Base-by-base conservation (phyloP, 1,140 invertebrate species). In the Neodiprion pinetum region DNA sequence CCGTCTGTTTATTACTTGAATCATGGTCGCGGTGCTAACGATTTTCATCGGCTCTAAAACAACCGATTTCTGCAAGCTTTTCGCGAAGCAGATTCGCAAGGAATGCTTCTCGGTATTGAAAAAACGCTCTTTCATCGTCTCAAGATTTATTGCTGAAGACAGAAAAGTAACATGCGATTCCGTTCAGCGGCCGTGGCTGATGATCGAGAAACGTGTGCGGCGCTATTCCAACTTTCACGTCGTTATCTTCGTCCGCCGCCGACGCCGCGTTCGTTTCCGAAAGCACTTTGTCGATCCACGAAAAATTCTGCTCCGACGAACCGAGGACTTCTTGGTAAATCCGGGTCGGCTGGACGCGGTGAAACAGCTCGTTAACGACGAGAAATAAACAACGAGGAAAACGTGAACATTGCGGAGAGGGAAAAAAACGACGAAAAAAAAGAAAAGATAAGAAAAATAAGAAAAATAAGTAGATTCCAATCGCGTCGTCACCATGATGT, bases 241-340 rank as follows among this genome's bases (percentile, higher is more conserved):
- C 12, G 10, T 68, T 4, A 48, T 8, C 23, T 73, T 75, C 47
- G 48, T 72, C 68, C 28, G 28, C 28, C 28, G 28, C 28, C 28
- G 28, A 1, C 28, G 21, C 66, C 1, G 11, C 48, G 28, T 72
- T 72, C 2, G 48, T 72, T 65, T 78, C 76, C 7, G 75, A 74
- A 67, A 50, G 73, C 8, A 75, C 49, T 23, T 77, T 65, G 40
- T 82, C 82, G 47, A 80, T 72, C 79, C 81, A 83, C 7, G 78
- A 75, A 70, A 82, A 76, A 76, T 82, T 83, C 67, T 81, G 75
- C 72, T 85, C 81, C 11, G 82, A 75, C 2, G 80, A 67, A 21
- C 73, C 80, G 23, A 87, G 65, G 17, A 85, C 80, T 69, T 86
- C 84, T 78, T 85, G 81, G 49, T 84, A 86, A 50, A 86, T 78